Conservation (phyloP, 2,888 invertebrate species). For the Pyrocoelia pectoralis region DNA sequence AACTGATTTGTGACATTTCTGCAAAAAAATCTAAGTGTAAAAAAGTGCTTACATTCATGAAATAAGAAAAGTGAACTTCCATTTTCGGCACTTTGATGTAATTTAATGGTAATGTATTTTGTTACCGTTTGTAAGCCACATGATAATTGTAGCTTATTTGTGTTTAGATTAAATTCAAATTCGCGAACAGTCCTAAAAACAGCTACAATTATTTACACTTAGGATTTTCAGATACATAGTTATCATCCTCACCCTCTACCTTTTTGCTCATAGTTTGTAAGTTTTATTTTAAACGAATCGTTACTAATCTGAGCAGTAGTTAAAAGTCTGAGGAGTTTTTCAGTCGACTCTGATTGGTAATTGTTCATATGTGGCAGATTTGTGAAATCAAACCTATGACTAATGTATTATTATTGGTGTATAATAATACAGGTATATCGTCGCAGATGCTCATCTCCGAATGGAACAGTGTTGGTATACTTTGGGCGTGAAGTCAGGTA, state of each 20-base stretch:
- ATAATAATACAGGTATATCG: constrained; percentile 59
- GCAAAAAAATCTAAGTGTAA: constrained; percentile 26
- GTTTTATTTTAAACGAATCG: constrained; percentile 16
- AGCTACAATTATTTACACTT: constrained; percentile 26
- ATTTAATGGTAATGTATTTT: background rate
- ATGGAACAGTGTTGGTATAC: constrained; percentile 52
- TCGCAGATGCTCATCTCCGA: constrained; percentile 51
- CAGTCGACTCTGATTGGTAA: constrained; percentile 44
- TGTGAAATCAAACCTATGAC: constrained; percentile 49
- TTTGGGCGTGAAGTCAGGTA: constrained; percentile 55
- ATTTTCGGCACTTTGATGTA: constrained; percentile 7
- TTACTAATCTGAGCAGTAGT: constrained; percentile 23
- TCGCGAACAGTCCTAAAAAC: background rate
- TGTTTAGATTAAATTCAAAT: background rate
- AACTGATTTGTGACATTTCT: constrained; percentile 31
- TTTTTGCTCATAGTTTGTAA: constrained; percentile 19
- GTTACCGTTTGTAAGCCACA: constrained; percentile 24
- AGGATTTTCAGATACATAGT: constrained; percentile 27
- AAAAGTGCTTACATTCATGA: constrained; percentile 25
- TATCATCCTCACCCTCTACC: constrained; percentile 19
- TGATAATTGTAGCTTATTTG: constrained; percentile 23
- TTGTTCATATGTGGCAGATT: constrained; percentile 48
- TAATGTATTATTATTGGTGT: constrained; percentile 60
- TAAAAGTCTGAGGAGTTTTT: background rate
- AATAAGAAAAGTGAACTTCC: constrained; percentile 20